Evolutionary conservation across 2,113 vertebrate species (phyloP).

Genomic region (Panthera tigris): DNA sequence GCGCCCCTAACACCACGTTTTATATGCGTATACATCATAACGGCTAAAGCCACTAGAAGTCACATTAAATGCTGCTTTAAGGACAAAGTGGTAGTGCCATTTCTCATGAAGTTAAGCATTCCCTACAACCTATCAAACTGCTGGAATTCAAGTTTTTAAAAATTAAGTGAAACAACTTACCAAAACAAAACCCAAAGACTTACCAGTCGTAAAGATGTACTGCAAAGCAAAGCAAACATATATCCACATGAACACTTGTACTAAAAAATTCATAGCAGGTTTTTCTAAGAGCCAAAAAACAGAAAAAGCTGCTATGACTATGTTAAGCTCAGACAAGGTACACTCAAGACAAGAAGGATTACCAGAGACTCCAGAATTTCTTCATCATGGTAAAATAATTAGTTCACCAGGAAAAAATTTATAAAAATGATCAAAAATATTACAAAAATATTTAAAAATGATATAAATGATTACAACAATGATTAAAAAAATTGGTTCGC

Average conservation of each 20-base stretch:
- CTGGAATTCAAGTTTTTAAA: neutral
- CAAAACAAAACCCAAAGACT: neutral
- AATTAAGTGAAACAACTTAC: neutral
- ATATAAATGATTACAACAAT: no score
- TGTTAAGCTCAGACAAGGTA: neutral
- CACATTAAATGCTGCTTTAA: neutral
- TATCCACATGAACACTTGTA: neutral
- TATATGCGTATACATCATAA: neutral
- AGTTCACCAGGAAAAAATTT: neutral
- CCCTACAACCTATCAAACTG: neutral
- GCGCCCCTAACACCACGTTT: neutral
- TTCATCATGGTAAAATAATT: neutral
- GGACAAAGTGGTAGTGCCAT: neutral
- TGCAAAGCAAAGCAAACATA: neutral
- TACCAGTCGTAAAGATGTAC: neutral
- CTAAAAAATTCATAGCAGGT: neutral
- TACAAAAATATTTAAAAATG: no score
- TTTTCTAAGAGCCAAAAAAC: neutral
- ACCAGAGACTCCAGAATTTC: neutral
- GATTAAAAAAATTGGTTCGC: no score
- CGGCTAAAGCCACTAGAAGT: neutral
- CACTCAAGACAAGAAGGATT: neutral
- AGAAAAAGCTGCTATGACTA: neutral
- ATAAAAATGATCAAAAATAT: no score
- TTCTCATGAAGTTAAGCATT: neutral